These are phyloP conservation scores for Gymnocheta viridis DNA, from an alignment of 2,888 invertebrate species.

Conservation along the genomic window DNA sequence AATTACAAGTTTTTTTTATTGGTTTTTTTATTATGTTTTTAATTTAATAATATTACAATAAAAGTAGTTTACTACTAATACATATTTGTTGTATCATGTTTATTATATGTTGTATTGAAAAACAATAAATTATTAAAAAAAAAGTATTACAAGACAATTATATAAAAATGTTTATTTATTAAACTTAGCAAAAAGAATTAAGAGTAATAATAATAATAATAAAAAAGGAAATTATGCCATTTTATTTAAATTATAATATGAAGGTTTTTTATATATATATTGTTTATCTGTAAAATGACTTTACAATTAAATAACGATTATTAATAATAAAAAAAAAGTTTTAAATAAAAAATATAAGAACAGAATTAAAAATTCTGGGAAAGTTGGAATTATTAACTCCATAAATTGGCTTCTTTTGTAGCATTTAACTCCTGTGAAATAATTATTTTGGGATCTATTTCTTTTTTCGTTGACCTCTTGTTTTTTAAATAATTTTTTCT, in stretches of 20 bases:
- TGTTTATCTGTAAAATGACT: slow-evolving; percentile 57
- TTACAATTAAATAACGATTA: slow-evolving; percentile 70
- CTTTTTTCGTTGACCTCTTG: slow-evolving; percentile 53
- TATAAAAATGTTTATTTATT: slow-evolving; percentile 54
- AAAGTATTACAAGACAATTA: slow-evolving; percentile 43
- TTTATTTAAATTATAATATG: slow-evolving; percentile 28
- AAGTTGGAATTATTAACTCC: slow-evolving; percentile 21
- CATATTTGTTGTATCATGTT: slow-evolving; percentile 43
- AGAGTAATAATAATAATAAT: slow-evolving; percentile 49
- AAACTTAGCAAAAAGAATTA: slow-evolving; percentile 56
- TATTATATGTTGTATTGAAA: slow-evolving; percentile 26
- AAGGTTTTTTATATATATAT: slow-evolving; percentile 42
- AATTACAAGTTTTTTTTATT: slow-evolving; percentile 63
- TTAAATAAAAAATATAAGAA: slow-evolving; percentile 39
- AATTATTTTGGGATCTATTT: slow-evolving; percentile 9
- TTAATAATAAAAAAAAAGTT: slow-evolving; percentile 51
- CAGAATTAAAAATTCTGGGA: slow-evolving; percentile 22
- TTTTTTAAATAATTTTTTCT: background rate
- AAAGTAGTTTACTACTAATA: slow-evolving; percentile 65
- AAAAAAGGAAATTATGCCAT: slow-evolving; percentile 67
- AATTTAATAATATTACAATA: slow-evolving; percentile 59
- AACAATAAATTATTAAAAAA: slow-evolving; percentile 50
- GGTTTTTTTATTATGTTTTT: slow-evolving; percentile 51
- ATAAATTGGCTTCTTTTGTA: slow-evolving; percentile 22
- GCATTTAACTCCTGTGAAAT: slow-evolving; percentile 9